Evolutionary conservation across 2,888 invertebrate species (phyloP), one percentile per base, ranked within the genome.

Genomic region (Ganaspis brasiliensis): DNA sequence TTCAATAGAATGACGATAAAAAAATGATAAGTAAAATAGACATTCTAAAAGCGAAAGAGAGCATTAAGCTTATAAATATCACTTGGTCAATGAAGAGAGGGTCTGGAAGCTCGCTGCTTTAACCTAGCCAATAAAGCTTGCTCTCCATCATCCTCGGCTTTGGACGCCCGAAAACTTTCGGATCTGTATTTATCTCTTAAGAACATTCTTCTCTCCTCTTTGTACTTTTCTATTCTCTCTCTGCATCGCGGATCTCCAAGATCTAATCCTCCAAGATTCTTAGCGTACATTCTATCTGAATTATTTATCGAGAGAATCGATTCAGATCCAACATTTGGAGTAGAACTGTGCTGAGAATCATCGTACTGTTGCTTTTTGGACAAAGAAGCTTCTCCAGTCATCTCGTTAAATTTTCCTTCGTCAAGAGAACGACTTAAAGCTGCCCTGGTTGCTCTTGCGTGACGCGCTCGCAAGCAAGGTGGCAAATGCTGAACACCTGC

Each of bases 171-270:
- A 78, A 97, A 95, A 10, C 96, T 95, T 83, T 97, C 97, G 0
- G 96, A 95, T 80, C 96, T 95, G 89, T 97, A 97, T 90, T 97
- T 97, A 88, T 97, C 97, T 61, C 97, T 94, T 14, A 97, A 92
- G 86, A 97, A 96, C 83, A 95, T 95, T 72, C 98, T 93, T n/a
- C 97, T 92, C 88, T 98, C 97, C 88, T 97, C 97, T 92, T 98
- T 98, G 89, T 97, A 98, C 89, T 96, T 96, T 91, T 98, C 97
- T 81, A 98, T 97, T 61, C 97, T 92, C 88, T 97, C 97, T 63
- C 97, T 92, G 85, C 91, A 89, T 24, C 90, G 88, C 1, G 91
- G 91, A 76, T 91, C 91, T 3, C 91, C 91, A 37, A 91, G 82
- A 67, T 91, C 91, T 14, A 91, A 67, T 0, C 91, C 91, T 0